Evolutionary conservation across 2,113 vertebrate species (phyloP).

Genomic region (Calypte anna): DNA sequence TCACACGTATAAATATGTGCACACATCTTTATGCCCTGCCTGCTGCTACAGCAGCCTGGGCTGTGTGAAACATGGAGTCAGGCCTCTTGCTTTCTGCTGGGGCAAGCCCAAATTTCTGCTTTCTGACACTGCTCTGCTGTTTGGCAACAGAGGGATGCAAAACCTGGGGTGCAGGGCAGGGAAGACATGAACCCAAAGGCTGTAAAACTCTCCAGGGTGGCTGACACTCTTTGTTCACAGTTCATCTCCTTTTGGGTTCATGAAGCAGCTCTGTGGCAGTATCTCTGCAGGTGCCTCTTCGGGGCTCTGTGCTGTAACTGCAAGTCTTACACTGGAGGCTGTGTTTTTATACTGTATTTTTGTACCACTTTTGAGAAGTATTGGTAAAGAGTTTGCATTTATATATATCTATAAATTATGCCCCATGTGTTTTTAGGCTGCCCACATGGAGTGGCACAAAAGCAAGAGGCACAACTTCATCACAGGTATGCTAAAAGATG

Average conservation of each 20-base stretch:
- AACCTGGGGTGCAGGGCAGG: fast-evolving
- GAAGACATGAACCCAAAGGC: neutral
- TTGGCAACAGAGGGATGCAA: fast-evolving
- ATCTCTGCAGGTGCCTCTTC: neutral
- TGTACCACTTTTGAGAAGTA: too few relatives aligned
- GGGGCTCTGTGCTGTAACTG: neutral
- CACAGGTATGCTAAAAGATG: neutral
- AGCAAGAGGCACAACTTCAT: neutral
- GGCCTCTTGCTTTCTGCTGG: neutral
- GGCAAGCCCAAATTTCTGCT: neutral
- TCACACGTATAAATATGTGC: fast-evolving
- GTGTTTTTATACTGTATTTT: too few relatives aligned
- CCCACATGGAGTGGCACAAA: neutral
- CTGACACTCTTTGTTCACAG: fast-evolving
- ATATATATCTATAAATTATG: neutral
- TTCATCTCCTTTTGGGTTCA: neutral
- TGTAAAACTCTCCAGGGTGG: neutral
- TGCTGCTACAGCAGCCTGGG: fast-evolving
- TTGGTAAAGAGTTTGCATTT: too few relatives aligned
- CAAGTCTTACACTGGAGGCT: too few relatives aligned
- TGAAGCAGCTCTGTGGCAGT: neutral
- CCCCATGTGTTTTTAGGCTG: neutral
- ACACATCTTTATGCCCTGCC: fast-evolving
- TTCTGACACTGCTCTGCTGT: neutral
- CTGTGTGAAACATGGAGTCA: neutral